These are phyloP conservation scores for Pogonomyrmex barbatus DNA, from an alignment of 1,140 invertebrate genomes.

Conservation along the genomic window DNA sequence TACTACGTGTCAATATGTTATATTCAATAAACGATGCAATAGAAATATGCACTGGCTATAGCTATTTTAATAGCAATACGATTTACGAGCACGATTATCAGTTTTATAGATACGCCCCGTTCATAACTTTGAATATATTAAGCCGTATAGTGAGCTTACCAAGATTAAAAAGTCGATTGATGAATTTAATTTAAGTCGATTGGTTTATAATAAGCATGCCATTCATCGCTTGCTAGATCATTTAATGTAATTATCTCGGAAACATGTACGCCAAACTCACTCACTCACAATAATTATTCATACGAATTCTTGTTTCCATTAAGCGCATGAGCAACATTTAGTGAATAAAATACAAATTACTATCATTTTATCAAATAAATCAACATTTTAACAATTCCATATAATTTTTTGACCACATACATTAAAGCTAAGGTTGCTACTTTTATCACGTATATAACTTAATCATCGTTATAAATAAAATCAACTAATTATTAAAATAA, in stretches of 20 bases:
- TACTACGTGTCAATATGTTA: not conserved
- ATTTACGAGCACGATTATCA: not conserved
- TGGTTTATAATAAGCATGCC: conserved; percentile 46
- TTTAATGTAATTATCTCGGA: conserved; percentile 41
- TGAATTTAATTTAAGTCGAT: conserved; percentile 44
- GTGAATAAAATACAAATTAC: conserved; percentile 10
- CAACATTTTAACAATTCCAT: not conserved
- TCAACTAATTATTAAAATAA: not conserved
- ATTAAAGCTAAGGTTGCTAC: not conserved
- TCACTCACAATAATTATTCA: conserved; percentile 19
- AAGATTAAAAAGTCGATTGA: conserved; percentile 51
- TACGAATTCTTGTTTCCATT: conserved; percentile 21
- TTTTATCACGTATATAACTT: not conserved
- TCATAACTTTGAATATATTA: conserved; percentile 38
- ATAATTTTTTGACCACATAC: not conserved
- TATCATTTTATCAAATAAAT: conserved; percentile 13
- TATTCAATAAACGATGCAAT: not conserved
- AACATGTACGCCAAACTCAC: conserved; percentile 20
- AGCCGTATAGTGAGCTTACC: not conserved
- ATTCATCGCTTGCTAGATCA: conserved; percentile 41
- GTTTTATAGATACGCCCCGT: not conserved
- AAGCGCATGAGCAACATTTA: not conserved
- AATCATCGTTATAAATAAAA: conserved; percentile 20
- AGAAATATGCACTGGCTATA: not conserved
- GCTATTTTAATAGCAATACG: conserved; percentile 10